Base-by-base conservation (phyloP, 2,797 vertebrate species). In the Steatocranus sp. region DNA sequence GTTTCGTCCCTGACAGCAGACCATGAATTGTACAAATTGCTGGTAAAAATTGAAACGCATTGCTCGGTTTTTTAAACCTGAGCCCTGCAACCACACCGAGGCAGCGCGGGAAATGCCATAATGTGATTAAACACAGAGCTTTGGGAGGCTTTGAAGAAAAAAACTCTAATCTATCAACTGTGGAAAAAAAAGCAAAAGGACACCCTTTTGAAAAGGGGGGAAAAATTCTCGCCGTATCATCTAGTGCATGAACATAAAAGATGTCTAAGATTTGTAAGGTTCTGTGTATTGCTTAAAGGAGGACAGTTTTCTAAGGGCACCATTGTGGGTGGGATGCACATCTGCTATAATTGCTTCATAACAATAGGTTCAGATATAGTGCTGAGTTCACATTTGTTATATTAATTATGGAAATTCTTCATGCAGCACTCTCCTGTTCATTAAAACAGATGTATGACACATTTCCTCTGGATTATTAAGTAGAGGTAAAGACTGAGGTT, bases 101-200 rank as follows among this genome's bases (percentile, higher is more conserved):
- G 85, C 88, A 83, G 77, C 79, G 79, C 81, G 11, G 87, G 68
- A 92, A 93, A 93, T 92, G 87, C 84, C 85, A 87, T 94, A 93
- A 95, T 93, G 93, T 93, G 94, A 95, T 95, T 95, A 94, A 93
- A 93, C 88, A 93, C 89, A 91, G 89, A 90, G 93, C 93, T 94
- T 91, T 90, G 84, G 80, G 86, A 89, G 83, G 88, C 90, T 93
- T 94, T 92, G 84, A 93, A 89, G 87, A 50, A 85, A 85, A 90
- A 89, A 87, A 78, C 20, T 90, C 78, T 88, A 89, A 94, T 94
- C 92, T 88, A 83, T 87, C 87, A 61, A 70, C 86, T 86, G 90
- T 91, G 84, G 79, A 82, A 87, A 92, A 61, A 61, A 61, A 91
- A 86, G 86, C 80, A 86, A 91, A 91, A 91, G 88, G 87, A 94